A percentile compares a stretch with the other conserved stretches of the same genome.
Conservation (phyloP, 2,113 vertebrate genomes). For the Copsychus sechellarum region DNA sequence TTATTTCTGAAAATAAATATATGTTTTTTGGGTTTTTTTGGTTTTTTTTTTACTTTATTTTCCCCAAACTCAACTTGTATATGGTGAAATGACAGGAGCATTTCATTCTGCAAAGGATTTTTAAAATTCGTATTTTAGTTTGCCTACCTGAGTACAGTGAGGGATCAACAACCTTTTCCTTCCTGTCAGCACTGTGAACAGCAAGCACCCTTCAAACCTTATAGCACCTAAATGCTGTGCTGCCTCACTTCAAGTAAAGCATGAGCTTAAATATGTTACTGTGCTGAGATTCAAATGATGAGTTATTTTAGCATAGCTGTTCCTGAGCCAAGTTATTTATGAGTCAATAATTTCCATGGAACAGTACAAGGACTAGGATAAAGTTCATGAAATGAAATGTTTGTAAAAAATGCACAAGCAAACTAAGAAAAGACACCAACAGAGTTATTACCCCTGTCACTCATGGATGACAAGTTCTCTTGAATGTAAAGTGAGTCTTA, state of each 20-base stretch:
- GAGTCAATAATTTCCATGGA: neutral
- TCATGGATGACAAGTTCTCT: neutral
- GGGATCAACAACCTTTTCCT: neutral
- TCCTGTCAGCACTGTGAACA: neutral
- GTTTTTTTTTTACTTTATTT: neutral
- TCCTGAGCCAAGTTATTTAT: neutral
- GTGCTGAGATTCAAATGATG: neutral
- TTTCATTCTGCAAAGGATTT: neutral
- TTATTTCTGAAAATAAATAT: neutral
- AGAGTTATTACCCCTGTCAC: neutral
- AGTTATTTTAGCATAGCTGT: neutral
- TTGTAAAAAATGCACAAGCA: neutral
- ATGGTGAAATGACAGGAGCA: neutral
- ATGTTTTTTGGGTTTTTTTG: neutral
- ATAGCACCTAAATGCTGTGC: neutral
- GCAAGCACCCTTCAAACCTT: neutral
- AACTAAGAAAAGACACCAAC: neutral
- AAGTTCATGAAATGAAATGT: neutral
- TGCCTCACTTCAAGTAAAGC: constrained; percentile 1
- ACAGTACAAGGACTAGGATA: neutral
- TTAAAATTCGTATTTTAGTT: neutral
- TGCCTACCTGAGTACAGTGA: neutral
- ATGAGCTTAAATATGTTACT: neutral
- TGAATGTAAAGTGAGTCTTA: neutral
- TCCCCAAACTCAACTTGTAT: neutral